Percentiles rank a stretch among this genome's conserved stretches.
phyloP scores from a whole-genome alignment of 2,797 vertebrate genomes.

The Buceros bicornis region DNA sequence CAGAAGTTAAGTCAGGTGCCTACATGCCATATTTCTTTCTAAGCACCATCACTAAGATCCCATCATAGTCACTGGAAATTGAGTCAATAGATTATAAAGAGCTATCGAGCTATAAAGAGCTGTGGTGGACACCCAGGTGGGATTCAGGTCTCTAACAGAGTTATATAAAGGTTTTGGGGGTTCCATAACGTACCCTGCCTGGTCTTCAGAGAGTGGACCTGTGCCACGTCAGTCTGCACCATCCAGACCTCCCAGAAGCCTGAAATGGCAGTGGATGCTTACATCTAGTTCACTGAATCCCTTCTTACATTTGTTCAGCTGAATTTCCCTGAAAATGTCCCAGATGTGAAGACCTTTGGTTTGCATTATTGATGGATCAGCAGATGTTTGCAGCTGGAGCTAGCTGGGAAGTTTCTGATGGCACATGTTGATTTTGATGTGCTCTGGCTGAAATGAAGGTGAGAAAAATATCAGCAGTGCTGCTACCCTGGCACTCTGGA shows the following conservation, averaged over 20 bases:
- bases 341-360: neutral
- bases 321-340: neutral
- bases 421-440: neutral
- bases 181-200: neutral
- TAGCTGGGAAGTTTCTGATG: neutral
- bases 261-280: neutral
- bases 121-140: neutral
- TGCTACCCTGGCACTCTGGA: neutral
- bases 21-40: neutral
- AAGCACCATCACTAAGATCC: neutral
- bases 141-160: neutral
- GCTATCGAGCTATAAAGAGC: neutral
- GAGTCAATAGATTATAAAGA: neutral
- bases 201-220: neutral
- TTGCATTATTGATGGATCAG: neutral
- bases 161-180: neutral
- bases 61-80: fast-evolving
- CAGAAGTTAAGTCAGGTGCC: neutral
- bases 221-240: neutral
- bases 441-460: neutral
- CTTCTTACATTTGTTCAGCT: neutral
- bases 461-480: neutral
- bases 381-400: neutral
- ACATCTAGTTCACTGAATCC: neutral
- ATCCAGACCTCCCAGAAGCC: neutral